Conservation (phyloP, 1,140 invertebrate species). For the Sitophilus oryzae region DNA sequence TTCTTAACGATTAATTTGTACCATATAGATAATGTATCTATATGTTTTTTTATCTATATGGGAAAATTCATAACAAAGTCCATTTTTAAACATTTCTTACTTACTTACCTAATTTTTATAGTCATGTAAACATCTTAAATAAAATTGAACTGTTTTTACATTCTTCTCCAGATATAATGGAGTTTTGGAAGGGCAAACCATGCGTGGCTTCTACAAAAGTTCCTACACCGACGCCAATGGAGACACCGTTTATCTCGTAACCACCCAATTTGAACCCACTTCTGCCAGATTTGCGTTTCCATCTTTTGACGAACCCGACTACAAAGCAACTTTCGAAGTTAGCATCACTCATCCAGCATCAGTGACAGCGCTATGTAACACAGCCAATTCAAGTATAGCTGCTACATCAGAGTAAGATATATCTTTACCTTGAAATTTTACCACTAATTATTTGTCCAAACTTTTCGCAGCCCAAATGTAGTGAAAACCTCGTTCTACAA, state of each 20-base stretch:
- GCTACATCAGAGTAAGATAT: too few relatives aligned
- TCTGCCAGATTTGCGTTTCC: slow-evolving; percentile 21
- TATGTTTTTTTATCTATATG: too few relatives aligned
- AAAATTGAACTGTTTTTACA: too few relatives aligned
- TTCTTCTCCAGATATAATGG: slow-evolving; percentile 10
- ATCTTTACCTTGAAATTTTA: too few relatives aligned
- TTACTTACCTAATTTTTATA: too few relatives aligned
- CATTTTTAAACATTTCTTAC: too few relatives aligned
- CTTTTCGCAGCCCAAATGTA: neutral
- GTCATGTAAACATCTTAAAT: too few relatives aligned
- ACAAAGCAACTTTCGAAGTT: slow-evolving; percentile 20
- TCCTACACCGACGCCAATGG: slow-evolving; percentile 52
- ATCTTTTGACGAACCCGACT: slow-evolving; percentile 19
- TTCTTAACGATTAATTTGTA: too few relatives aligned
- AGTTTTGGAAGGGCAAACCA: slow-evolving; percentile 40
- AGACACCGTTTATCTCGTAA: slow-evolving; percentile 40
- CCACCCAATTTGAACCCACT: slow-evolving; percentile 26
- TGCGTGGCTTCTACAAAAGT: slow-evolving; percentile 73
- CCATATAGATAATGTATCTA: too few relatives aligned
- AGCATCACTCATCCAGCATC: slow-evolving; percentile 13
- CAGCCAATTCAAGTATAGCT: neutral
- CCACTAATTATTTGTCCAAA: too few relatives aligned
- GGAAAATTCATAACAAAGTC: too few relatives aligned
- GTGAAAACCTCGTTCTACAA: slow-evolving; percentile 12
- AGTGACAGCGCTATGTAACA: slow-evolving; percentile 1